Percentiles rank a stretch among this genome's conserved stretches.
These are phyloP conservation scores for Saguinus imperator DNA, from an alignment of 2,113 vertebrate genomes.

Conservation along the genomic window DNA sequence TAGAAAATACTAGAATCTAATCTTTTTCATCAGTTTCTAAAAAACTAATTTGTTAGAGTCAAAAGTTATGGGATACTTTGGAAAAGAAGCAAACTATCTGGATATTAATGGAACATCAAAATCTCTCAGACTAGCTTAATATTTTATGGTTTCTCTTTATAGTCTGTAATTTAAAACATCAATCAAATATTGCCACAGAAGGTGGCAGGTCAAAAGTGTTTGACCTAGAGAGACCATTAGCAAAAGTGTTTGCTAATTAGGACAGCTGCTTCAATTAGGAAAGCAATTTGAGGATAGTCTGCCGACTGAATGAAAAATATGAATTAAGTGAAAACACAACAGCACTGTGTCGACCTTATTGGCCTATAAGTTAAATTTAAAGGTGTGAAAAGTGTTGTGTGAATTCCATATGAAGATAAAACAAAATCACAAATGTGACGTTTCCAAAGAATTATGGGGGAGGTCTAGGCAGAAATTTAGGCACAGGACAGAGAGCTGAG, in stretches of 20 bases:
- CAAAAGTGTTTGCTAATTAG: background rate
- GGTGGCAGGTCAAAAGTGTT: background rate
- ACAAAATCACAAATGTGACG: background rate
- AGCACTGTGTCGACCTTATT: background rate
- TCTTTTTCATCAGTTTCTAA: background rate
- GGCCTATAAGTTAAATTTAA: background rate
- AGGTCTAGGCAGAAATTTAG: background rate
- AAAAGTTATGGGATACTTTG: background rate
- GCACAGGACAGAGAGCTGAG: background rate
- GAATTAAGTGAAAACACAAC: background rate
- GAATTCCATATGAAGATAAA: background rate
- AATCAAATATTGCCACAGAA: background rate
- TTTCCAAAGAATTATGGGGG: background rate
- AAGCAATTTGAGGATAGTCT: background rate
- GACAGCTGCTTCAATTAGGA: constrained; percentile 12
- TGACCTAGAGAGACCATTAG: background rate
- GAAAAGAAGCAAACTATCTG: background rate
- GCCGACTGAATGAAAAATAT: background rate
- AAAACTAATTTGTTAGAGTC: background rate
- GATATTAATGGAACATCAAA: background rate
- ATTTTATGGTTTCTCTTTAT: background rate
- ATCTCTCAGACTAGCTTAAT: background rate
- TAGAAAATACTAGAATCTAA: background rate
- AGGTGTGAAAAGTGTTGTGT: background rate
- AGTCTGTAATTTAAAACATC: background rate